Evolutionary conservation across 1,140 invertebrate species (phyloP), one percentile per base, ranked within the genome.

Genomic region (Hylaeus anthracinus): DNA sequence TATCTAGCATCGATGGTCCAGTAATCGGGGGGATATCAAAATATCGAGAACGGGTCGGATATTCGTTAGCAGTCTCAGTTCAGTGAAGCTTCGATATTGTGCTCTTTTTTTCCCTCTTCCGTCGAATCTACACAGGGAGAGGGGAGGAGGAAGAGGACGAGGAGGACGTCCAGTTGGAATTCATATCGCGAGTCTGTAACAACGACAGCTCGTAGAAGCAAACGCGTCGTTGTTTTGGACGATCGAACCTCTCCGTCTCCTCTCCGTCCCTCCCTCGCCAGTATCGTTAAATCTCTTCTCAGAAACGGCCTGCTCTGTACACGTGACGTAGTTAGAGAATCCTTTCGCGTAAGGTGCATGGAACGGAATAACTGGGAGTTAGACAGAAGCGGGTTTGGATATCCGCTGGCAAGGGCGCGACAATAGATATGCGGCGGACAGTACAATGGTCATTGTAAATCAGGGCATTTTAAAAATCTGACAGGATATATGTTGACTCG

Each of bases 391-490:
- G 73, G 41, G 26, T 26, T 45, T 26, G 84, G 69, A 73, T 79
- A 65, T 58, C 79, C 58, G 72, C 67, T 85, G 84, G 78, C 71
- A 81, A 84, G 60, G 82, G 79, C 58, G 79, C 80, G 90, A 92
- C 91, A 92, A 92, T 92, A 92, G 86, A 92, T 92, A 91, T 86
- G 85, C 92, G 82, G 85, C 74, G 76, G 85, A 89, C 87, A 89
- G 89, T 86, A 93, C 92, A 92, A 92, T 92, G 89, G 88, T 90
- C 88, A 90, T 90, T 91, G 90, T 92, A 93, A 93, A 93, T 93
- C 92, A 92, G 88, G 81, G 90, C 90, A 92, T 92, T 92, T 92
- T 88, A 89, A 92, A 92, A 91, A 93, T 91, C 91, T 91, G 89
- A 91, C 89, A 86, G 88, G 89, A 92, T 92, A 91, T 92, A 91